Base-by-base conservation (phyloP, 1,140 invertebrate genomes). In the Medauroidea extradentata region DNA sequence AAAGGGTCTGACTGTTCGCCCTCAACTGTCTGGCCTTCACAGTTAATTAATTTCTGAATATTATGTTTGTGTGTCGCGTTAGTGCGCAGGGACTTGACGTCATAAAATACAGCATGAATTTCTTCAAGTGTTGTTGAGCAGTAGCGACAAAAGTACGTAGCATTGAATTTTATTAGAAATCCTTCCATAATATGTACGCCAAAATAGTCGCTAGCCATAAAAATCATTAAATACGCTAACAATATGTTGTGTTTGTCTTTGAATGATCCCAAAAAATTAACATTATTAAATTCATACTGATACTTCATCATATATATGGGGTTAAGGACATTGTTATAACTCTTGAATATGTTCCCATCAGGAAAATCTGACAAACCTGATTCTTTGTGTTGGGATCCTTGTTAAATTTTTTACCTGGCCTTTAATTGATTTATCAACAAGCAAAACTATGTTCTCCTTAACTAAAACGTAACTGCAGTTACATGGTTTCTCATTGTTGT, bases 261-360 rank as follows among this genome's bases (percentile, higher is more conserved):
- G 13, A 66, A 63, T 24, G 63, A 46, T 14, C 72, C 67, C 25
- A 73, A 59, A 9, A 67, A 70, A 61, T 75, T 73, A 11, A 69
- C 72, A 24, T 70, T 39, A 61, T 75, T 70, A 63, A 73, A 71
- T 13, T 48, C 43, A 57, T 71, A 67, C 67, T 74, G 68, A 60
- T 34, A 34, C 11, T 7, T 7, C 29, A 34, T 7, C 11, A 34
- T 7, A 34, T 34, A 7, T 11, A 34, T 7, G 5, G 11, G 5
- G 11, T 34, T 11, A 4, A 34, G 18, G 57, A 71, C 72, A 67
- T 69, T 69, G 38, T 18, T 21, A 59, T 71, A 70, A 9, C 63
- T 59, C 57, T 66, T 67, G 51, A 54, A n/a, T n/a, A n/a, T n/a
- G n/a, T n/a, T n/a, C n/a, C n/a, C n/a, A n/a, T n/a, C n/a, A n/a